A percentile compares a stretch with the other conserved stretches of the same genome.
Evolutionary conservation across 2,797 vertebrate genomes (phyloP).

Genomic region (Catostomus latipinnis): DNA sequence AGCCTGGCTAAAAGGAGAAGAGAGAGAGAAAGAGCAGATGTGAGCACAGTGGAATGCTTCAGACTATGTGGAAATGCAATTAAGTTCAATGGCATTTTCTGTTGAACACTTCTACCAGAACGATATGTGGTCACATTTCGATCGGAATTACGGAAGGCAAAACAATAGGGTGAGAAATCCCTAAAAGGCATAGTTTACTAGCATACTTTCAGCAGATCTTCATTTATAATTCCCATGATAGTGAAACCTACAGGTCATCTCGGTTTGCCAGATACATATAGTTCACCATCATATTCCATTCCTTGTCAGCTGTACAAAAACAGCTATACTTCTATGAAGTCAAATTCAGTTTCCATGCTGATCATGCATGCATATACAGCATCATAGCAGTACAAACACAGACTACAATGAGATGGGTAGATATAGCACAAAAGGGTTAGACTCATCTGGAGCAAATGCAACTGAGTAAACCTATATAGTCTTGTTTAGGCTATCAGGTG

Average conservation of each 20-base stretch:
- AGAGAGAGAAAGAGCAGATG: slow-evolving; percentile 33
- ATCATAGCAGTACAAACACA: not conserved
- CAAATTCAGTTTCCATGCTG: not conserved
- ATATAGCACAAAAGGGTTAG: not conserved
- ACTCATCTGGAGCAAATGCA: slow-evolving; percentile 36
- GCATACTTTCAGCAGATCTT: slow-evolving; percentile 5
- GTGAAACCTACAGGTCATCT: no score
- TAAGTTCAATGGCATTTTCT: slow-evolving; percentile 73
- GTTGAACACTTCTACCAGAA: slow-evolving; percentile 58
- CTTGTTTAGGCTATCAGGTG: slow-evolving; percentile 64
- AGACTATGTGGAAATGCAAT: slow-evolving; percentile 59
- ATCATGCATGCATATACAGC: not conserved
- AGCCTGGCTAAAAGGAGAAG: slow-evolving; percentile 73
- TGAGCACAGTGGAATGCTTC: slow-evolving; percentile 32
- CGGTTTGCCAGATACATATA: no score
- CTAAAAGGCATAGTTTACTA: slow-evolving; percentile 1
- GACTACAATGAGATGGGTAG: not conserved
- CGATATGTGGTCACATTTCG: slow-evolving; percentile 54
- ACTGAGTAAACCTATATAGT: slow-evolving; percentile 22
- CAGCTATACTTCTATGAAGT: not conserved
- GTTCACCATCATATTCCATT: no score
- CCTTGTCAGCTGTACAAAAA: no score
- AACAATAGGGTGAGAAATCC: slow-evolving; percentile 24
- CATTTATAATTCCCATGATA: no score
- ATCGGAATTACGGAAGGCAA: slow-evolving; percentile 63